Evolutionary conservation across 2,888 invertebrate genomes (phyloP), one percentile per base, ranked within the genome.

Genomic region (Magallana nippona): DNA sequence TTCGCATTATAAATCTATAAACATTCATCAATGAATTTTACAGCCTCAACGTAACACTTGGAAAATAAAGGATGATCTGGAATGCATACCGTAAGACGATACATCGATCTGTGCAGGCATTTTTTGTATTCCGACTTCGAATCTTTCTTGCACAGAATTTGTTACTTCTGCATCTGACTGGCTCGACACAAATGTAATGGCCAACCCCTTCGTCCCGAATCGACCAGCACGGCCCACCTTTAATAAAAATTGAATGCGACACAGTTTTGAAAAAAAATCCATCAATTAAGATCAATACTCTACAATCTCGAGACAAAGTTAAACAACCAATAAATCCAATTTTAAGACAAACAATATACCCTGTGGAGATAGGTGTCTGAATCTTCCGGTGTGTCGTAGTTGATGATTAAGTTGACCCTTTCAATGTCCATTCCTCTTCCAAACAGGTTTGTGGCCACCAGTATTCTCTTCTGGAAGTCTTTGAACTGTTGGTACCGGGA

Each of bases 401-500:
- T 99, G 94, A 99, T 99, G 3, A 99, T 99, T 94, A 99, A 99
- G 95, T 99, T 99, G 0, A 99, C 99, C 94, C 99, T 95, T 95
- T 99, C 99, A 93, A 99, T 99, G 94, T 99, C 99, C 99, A 99
- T 99, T 87, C 99, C 99, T 92, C 99, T 96, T n/a, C 99, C 99
- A 95, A 99, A 99, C 84, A 99, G 95, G 95, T 99, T 99, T 2
- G 99, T 99, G 0, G 99, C 99, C 0, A 99, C 99, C 92, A 99
- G 95, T 92, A 99, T 99, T 91, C 99, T 96, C 96, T 99, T 99
- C 95, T 99, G 98, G 95, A 99, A 99, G 95, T 99, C 99, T 95
- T 99, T 99, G 94, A 99, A 99, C 92, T 99, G 98, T 94, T 99
- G 99, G 94, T 99, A 99, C 89, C 98, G 96, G 3, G 98, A 97